A percentile compares a stretch with the other conserved stretches of the same genome.
These are phyloP conservation scores for Thysanoteuthis rhombus DNA, from an alignment of 2,888 invertebrate genomes.

Conservation along the genomic window DNA sequence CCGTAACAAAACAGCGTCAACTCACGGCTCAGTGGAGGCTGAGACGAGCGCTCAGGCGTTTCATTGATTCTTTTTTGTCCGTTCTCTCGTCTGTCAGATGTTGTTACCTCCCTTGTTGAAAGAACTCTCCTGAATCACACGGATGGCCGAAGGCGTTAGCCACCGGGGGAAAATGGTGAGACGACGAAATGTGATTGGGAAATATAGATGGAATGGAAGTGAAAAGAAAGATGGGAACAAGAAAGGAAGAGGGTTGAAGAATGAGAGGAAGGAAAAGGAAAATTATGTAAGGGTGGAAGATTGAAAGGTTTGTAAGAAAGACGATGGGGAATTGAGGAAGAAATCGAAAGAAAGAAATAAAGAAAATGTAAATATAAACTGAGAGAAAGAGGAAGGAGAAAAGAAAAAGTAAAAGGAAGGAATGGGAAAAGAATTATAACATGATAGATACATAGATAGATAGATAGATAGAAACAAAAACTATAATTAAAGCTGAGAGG, in stretches of 20 bases:
- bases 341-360: no score
- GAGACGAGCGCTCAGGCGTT: not conserved
- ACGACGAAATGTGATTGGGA: not conserved
- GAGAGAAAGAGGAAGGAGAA: no score
- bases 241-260: not conserved
- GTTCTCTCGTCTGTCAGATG: not conserved
- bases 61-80: not conserved
- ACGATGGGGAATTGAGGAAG: no score
- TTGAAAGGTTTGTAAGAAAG: no score
- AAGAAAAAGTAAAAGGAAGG: no score
- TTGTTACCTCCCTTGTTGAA: not conserved
- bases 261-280: not conserved
- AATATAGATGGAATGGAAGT: not conserved
- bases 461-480: no score
- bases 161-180: not conserved
- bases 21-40: not conserved
- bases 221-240: no score
- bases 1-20: no score
- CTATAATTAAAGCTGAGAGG: no score
- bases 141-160: not conserved
- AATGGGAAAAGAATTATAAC: no score
- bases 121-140: not conserved
- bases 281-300: not conserved
- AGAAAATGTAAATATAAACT: no score
- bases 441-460: no score